Evolutionary conservation across 2,113 vertebrate species (phyloP).

Genomic region (Sardina pilchardus): DNA sequence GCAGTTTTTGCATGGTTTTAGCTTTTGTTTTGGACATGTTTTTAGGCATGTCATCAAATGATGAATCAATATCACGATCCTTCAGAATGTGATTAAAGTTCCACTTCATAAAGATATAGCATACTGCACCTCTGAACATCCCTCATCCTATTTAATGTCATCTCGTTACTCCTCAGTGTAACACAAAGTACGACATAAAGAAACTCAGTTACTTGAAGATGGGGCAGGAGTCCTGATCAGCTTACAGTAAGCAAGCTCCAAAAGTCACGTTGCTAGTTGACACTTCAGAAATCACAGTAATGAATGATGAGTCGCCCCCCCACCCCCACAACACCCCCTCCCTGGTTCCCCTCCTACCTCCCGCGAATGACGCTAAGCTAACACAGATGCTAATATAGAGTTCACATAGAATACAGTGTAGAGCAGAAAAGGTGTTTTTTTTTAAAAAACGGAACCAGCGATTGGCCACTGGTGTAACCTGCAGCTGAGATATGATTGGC

Average conservation of each 20-base stretch:
- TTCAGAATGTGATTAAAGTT: neutral
- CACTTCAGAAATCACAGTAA: neutral
- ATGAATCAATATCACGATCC: neutral
- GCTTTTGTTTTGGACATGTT: too few relatives aligned
- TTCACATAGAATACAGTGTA: neutral
- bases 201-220: neutral
- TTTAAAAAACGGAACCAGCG: neutral
- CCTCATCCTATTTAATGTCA: neutral
- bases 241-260: neutral
- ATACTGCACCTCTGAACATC: neutral
- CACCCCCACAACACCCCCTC: neutral
- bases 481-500: constrained; percentile 48
- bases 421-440: neutral
- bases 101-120: neutral
- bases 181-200: neutral
- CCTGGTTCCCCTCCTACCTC: neutral
- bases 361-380: neutral
- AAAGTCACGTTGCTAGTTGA: neutral
- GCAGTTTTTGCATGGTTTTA: neutral
- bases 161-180: neutral
- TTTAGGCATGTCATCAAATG: neutral
- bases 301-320: neutral
- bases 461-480: constrained; percentile 38
- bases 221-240: neutral
- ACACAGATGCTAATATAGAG: neutral